Evolutionary conservation across 2,888 invertebrate species (phyloP), one percentile per base, ranked within the genome.

Genomic region (Silvanus unidentatus): DNA sequence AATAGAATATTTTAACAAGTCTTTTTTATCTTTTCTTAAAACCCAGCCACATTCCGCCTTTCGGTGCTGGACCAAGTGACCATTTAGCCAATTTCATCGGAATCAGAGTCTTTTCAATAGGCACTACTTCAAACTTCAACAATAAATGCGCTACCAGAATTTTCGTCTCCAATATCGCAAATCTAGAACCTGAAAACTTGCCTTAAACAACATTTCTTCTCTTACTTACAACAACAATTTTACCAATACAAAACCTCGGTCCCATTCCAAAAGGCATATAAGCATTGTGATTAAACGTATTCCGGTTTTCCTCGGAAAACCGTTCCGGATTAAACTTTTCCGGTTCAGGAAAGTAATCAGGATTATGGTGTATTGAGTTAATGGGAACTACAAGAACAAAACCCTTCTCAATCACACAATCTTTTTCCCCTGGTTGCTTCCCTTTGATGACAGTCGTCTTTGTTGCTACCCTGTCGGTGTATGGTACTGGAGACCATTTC

Each of bases 401-500:
- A 2, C 30, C 40, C 11, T 40, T 29, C 10, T 29, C 30, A 4
- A 40, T 2, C 5, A 32, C 10, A 10, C 29, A 8, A 30, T n/a
- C 13, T 2, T 2, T 12, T 40, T 40, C 40, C 6, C 30, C 30
- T n/a, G 16, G 30, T 9, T 30, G 6, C 14, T 40, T 13, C 5
- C 30, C 30, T 4, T 3, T 11, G n/a, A 40, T 40, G 3, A n/a
- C 11, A 15, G 11, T 30, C 4, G 16, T 15, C 30, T 40, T 40
- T 2, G 40, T 16, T 10, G 11, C 16, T 14, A 5, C 10, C 9
- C 40, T 2, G 11, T 40, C 29, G 9, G 14, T 12, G 2, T 10
- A 14, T n/a, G 27, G 27, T n/a, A n/a, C 29, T 14, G 40, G 40
- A 12, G 52, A 49, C 28, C 48, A 52, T 34, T 45, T 48, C 30